A percentile compares a stretch with the other conserved stretches of the same genome.
These are phyloP conservation scores for Caiman crocodilus DNA, from an alignment of 2,797 vertebrate species.

Conservation along the genomic window DNA sequence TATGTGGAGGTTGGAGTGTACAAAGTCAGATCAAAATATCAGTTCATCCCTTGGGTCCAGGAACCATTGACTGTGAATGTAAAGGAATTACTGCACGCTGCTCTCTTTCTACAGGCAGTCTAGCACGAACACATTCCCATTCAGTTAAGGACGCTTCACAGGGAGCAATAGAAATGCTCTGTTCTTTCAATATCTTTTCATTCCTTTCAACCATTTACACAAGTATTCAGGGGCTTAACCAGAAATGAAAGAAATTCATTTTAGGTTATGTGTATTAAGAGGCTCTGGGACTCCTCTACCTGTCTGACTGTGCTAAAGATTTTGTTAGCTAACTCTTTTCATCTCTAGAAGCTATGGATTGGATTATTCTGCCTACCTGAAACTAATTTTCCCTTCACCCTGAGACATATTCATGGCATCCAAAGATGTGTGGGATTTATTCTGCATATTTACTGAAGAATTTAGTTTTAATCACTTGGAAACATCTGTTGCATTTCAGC, in stretches of 20 bases:
- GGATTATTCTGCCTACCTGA: conserved; percentile 40
- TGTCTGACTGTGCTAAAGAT: conserved; percentile 48
- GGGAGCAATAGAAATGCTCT: conserved; percentile 40
- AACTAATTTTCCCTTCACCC: conserved; percentile 40
- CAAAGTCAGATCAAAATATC: conserved; percentile 51
- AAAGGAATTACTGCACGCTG: conserved; percentile 44
- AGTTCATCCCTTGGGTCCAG: conserved; percentile 16
- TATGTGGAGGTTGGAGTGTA: conserved; percentile 1
- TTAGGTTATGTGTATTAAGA: conserved; percentile 62
- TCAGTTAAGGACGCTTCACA: conserved; percentile 38
- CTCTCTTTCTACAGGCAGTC: neutral
- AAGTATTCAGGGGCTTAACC: conserved; percentile 66
- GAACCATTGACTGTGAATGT: conserved; percentile 26
- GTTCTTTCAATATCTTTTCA: conserved; percentile 49
- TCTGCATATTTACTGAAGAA: conserved; percentile 64
- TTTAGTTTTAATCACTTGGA: conserved; percentile 57
- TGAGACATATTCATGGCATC: conserved; percentile 39
- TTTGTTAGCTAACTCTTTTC: conserved; percentile 42
- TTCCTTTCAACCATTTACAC: conserved; percentile 71
- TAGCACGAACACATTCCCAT: conserved; percentile 19
- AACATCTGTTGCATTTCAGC: conserved; percentile 79
- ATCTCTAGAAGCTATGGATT: neutral
- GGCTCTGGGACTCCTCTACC: conserved; percentile 54
- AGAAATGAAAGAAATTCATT: conserved; percentile 75
- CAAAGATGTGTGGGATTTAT: conserved; percentile 61